Evolutionary conservation across 2,797 vertebrate species (phyloP).

Genomic region (Ceryle rudis): DNA sequence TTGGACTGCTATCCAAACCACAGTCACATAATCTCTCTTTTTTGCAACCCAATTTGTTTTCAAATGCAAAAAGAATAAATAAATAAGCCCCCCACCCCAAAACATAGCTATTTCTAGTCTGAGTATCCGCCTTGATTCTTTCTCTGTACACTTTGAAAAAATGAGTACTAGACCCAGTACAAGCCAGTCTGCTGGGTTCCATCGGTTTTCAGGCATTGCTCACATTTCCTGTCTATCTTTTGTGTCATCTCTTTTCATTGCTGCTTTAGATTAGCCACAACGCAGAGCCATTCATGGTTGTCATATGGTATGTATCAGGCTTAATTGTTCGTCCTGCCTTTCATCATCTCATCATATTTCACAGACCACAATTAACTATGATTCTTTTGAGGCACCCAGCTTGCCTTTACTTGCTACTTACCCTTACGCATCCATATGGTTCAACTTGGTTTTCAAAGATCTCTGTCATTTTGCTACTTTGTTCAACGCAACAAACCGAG

Average conservation of each 20-base stretch:
- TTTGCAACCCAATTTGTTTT: neutral
- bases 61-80: constrained; percentile 2
- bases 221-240: neutral
- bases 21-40: neutral
- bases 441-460: neutral
- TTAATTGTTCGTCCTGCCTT: constrained; percentile 50
- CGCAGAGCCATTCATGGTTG: neutral
- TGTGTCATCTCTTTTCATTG: constrained; percentile 1
- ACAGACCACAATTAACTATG: neutral
- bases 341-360: constrained; percentile 42
- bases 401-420: neutral
- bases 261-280: constrained; percentile 46
- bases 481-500: neutral
- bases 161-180: neutral
- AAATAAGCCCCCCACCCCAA: neutral
- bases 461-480: neutral
- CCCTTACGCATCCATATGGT: neutral
- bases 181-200: neutral
- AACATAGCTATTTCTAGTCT: neutral
- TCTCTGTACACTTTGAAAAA: neutral
- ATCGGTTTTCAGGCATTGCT: neutral
- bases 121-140: neutral
- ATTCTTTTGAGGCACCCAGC: neutral
- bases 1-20: neutral
- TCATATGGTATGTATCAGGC: constrained; percentile 51